Conservation (phyloP, 1,140 invertebrate genomes). For the Latrodectus geometricus region DNA sequence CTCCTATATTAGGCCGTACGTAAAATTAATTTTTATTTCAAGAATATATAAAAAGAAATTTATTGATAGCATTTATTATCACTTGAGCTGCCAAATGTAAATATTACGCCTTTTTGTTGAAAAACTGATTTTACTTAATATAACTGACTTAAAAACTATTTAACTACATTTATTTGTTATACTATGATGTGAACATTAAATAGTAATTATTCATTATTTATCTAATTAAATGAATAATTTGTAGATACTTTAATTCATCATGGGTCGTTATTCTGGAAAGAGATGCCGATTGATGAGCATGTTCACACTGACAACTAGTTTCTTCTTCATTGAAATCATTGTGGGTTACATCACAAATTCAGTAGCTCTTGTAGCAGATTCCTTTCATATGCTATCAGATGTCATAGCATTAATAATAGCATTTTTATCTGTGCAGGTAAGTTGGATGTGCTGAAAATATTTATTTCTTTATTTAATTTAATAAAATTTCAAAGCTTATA, state of each 20-base stretch:
- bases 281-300: constrained; percentile 85
- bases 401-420: constrained; percentile 71
- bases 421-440: constrained; percentile 64
- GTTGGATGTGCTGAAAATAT: neutral
- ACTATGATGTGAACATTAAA: neutral
- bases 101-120: neutral
- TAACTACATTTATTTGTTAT: neutral
- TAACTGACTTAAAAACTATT: neutral
- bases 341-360: constrained; percentile 73
- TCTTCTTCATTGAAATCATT: constrained; percentile 73
- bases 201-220: neutral
- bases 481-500: neutral
- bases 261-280: constrained; percentile 61
- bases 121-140: neutral
- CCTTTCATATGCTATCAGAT: constrained; percentile 75
- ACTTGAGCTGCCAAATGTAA: neutral
- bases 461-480: neutral
- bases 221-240: neutral
- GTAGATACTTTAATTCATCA: neutral
- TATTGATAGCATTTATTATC: neutral
- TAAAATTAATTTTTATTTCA: too few species aligned
- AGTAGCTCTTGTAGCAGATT: constrained; percentile 73
- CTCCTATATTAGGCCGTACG: too few species aligned
- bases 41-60: too few species aligned
- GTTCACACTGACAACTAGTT: constrained; percentile 70